Base-by-base conservation (phyloP, 1,140 invertebrate genomes). In the Potamilus streckersoni region DNA sequence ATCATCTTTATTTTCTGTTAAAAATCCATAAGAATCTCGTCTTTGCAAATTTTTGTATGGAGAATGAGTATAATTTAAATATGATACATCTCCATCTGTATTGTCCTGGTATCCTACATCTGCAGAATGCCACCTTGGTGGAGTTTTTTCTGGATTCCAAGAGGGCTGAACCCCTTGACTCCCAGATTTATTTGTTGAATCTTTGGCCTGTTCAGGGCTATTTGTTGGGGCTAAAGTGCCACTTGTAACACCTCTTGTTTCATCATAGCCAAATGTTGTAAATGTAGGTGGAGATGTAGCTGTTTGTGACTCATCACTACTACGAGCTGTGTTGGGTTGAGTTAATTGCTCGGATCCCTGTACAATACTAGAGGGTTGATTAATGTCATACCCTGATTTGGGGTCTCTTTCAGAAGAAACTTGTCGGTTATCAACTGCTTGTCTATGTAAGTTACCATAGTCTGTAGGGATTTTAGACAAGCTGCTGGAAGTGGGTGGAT, bases 381-480 rank as follows among this genome's bases (percentile, higher is more conserved):
- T 73, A 72, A 60, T 75, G 59, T 67, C 74, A 65, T 66, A 73
- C 62, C 73, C 72, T 76, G 60, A 76, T 79, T 71, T 78, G 80
- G 82, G 82, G 81, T 82, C 82, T 82, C 85, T 80, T 83, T 83
- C 82, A 63, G 75, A 71, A 78, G 85, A 86, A 84, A 73, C 73
- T 55, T 82, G 74, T 23, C 74, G 60, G 59, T 66, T 59, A 23
- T 67, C 70, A 6, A 49, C 38, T 0, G 38, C 38, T 49, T 49
- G 38, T 49, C 38, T 49, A 8, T 49, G 38, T 49, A 49, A 49
- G 38, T 4, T 49, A 49, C 38, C 38, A 49, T 0, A 49, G 38
- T 49, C 38, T 49, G 38, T 49, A 49, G 4, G 38, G 38, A 6
- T 49, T 49, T 11, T 49, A 11, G 38, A 49, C 38, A 49, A 49